Conservation (phyloP, 2,888 invertebrate genomes). For the Micoletzkya japonica region DNA sequence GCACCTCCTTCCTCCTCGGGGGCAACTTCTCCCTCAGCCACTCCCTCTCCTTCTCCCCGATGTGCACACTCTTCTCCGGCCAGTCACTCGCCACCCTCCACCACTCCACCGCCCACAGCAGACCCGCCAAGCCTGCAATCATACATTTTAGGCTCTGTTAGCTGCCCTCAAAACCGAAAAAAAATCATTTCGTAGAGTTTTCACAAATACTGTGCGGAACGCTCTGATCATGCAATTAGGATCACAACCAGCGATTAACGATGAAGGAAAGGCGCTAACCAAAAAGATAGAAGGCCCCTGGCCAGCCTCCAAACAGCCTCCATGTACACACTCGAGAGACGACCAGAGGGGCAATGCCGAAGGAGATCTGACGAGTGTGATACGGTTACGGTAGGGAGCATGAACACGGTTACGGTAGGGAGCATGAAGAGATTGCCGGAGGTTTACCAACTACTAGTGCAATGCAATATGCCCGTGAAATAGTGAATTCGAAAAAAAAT, state of each 20-base stretch:
- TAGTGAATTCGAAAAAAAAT: too few relatives aligned
- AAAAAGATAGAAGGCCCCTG: slow-evolving; percentile 14
- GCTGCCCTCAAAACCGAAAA: too few relatives aligned
- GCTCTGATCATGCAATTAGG: too few relatives aligned
- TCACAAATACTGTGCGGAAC: too few relatives aligned
- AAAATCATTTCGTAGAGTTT: too few relatives aligned
- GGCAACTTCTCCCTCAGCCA: neutral
- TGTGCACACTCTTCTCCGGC: neutral
- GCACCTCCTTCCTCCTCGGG: neutral
- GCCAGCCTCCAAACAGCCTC: slow-evolving; percentile 1
- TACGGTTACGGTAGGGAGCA: too few relatives aligned
- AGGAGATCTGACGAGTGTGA: slow-evolving; percentile 20
- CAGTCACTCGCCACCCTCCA: neutral
- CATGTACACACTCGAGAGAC: slow-evolving; percentile 19
- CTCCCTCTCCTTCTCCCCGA: slow-evolving; percentile 19
- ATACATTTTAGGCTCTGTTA: neutral
- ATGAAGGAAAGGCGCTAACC: too few relatives aligned
- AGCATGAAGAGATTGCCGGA: too few relatives aligned
- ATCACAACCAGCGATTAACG: too few relatives aligned
- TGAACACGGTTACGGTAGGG: too few relatives aligned
- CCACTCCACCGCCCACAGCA: slow-evolving; percentile 11
- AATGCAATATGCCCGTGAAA: too few relatives aligned
- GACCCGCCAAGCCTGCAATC: neutral
- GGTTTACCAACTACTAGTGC: too few relatives aligned
- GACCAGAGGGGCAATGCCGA: slow-evolving; percentile 24